Base-by-base conservation (phyloP, 35 echinoderm and acorn worm genomes). In the Lytechinus pictus region DNA sequence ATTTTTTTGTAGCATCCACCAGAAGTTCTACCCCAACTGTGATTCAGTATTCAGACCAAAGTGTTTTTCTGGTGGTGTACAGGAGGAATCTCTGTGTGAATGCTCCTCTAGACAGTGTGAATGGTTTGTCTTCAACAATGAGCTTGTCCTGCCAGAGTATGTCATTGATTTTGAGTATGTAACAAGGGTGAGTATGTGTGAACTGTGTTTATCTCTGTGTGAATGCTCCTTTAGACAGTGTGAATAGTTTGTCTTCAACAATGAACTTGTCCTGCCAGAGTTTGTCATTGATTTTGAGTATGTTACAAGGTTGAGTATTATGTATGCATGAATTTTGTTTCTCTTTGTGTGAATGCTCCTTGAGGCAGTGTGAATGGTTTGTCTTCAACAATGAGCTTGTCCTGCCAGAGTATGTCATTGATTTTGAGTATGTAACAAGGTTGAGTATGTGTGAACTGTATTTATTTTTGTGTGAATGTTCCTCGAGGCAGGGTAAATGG, bases 251-350 rank as follows among this genome's bases (percentile, higher is more conserved):
- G 94, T 99, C 55, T 99, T 99, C 97, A 97, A 98, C 55, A 96
- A 99, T 95, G 97, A 99, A 92, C 94, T 99, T 10, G 98, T 99
- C 12, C 95, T 99, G 29, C 98, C 98, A 55, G 98, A 99, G 87
- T 99, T 98, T 94, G 98, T 99, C 86, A 98, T 99, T 91, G 98
- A 99, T 94, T 97, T 99, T 97, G 98, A 99, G 95, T 99, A 99
- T 66, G 96, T 97, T 16, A 99, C 98, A 92, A 99, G 97, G 98
- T 97, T 97, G 96, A 87, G 33, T n/a, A n/a, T n/a, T n/a, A n/a
- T n/a, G 87, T 89, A 72, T 13, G 61, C 24, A 21, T 72, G 61
- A n/a, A n/a, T n/a, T n/a, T n/a, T n/a, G n/a, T n/a, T n/a, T n/a
- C n/a, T 19, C 86, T 12, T 11, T 94, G 86, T 99, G 98, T 96